Percentiles rank a stretch among this genome's conserved stretches.
These are phyloP conservation scores for Equus quagga DNA, from an alignment of 2,113 vertebrate genomes.

Conservation along the genomic window DNA sequence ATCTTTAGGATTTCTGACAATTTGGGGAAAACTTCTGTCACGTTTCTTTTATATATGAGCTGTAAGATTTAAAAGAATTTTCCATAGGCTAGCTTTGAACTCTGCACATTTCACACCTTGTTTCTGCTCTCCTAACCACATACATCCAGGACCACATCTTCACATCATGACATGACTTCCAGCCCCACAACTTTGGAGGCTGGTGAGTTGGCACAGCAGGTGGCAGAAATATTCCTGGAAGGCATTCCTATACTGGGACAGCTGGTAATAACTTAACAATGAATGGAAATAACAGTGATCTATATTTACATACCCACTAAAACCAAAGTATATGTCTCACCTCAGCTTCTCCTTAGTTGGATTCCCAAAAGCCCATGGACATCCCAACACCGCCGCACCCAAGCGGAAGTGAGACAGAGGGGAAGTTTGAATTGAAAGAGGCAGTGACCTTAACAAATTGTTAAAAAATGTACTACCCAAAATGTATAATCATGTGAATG, in stretches of 20 bases:
- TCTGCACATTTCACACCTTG: not conserved
- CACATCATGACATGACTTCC: not conserved
- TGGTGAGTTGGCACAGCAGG: not conserved
- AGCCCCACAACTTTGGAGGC: not conserved
- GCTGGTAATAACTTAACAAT: not conserved
- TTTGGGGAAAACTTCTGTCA: not conserved
- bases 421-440: not conserved
- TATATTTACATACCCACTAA: not conserved
- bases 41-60: not conserved
- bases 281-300: not conserved
- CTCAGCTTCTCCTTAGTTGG: not conserved
- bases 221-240: not conserved
- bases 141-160: not conserved
- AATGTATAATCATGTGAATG: not conserved
- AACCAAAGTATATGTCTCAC: not conserved
- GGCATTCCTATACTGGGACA: not conserved
- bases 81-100: not conserved
- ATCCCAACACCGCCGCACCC: not conserved
- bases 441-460: not conserved
- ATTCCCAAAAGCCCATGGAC: not conserved
- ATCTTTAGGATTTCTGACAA: slow-evolving; percentile 21
- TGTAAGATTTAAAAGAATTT: not conserved
- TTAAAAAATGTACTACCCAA: not conserved
- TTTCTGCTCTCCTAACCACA: not conserved
- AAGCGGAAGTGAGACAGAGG: not conserved